Evolutionary conservation across 2,888 invertebrate species (phyloP), one percentile per base, ranked within the genome.

Genomic region (Sturmia bella): DNA sequence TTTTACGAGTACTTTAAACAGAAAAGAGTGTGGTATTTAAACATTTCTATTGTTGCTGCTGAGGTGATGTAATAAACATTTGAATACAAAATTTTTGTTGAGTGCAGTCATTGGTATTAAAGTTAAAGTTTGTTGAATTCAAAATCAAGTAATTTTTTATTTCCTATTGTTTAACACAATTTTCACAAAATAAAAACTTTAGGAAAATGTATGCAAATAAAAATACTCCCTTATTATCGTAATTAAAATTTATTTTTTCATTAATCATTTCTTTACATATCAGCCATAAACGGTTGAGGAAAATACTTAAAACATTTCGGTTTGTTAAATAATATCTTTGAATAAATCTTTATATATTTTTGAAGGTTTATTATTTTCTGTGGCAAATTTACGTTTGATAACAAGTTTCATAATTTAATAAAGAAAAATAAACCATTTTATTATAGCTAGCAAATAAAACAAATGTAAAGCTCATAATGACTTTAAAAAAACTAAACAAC

Each of bases 21-120:
- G 19, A 37, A 11, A 19, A 52, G 5, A 13, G 19, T 12, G 19
- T 12, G 13, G 19, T 27, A 56, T 54, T 68, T 68, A 37, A 54
- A 45, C 50, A 76, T 72, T 80, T 66, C 66, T 66, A 66, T 76
- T 66, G 61, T 61, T 72, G 39, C 24, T 76, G 54, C 66, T 54
- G 66, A 72, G 61, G 12, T 80, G 64, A 76, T 76, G 75, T 80
- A 76, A 80, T 54, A 66, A 54, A 74, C 11, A 11, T 68, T 27
- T 63, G 32, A 59, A 54, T 19, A 43, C 68, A 48, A 27, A 68
- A 63, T n/a, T 17, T 41, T 48, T 15, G 50, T 27, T 57, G 21
- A 64, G 39, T 27, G 37, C 39, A 54, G 19, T 54, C 37, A 15
- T 56, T 48, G 56, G 50, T 50, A 12, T 68, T 68, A 61, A 48